phyloP scores from a whole-genome alignment of 2,797 vertebrate genomes.

The Pangasius macronema region DNA sequence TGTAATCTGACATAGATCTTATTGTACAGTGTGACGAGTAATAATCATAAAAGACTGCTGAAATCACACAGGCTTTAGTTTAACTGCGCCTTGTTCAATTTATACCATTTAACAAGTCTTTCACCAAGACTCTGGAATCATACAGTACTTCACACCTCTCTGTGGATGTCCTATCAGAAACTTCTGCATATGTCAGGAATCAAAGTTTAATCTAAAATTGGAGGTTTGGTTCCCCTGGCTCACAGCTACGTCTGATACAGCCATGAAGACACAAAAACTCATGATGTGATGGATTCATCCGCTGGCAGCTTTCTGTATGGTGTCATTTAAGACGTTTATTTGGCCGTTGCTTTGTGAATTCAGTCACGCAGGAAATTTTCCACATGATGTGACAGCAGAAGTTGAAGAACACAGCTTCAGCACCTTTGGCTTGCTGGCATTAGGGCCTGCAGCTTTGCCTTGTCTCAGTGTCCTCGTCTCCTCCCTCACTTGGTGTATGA shows the following conservation, averaged over 20 bases:
- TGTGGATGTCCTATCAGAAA: not conserved
- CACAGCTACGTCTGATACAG: not conserved
- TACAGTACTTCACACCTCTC: not conserved
- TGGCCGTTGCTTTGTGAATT: not conserved
- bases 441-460: not conserved
- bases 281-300: slow-evolving; percentile 1
- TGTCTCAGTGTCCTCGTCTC: not conserved
- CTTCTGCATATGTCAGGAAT: not conserved
- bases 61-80: slow-evolving; percentile 8
- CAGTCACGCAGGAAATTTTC: not conserved
- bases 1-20: not conserved
- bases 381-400: not conserved
- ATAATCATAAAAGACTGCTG: not conserved
- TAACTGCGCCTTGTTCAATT: not conserved
- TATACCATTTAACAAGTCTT: not conserved
- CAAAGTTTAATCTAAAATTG: not conserved
- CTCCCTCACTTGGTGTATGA: not conserved
- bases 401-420: not conserved
- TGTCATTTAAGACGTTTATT: not conserved
- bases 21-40: not conserved
- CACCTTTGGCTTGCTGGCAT: not conserved
- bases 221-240: not conserved
- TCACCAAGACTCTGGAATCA: not conserved
- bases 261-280: not conserved
- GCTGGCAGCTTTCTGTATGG: not conserved